These are phyloP conservation scores for Anguilla obscura DNA, from an alignment of 2,797 vertebrate genomes.

Conservation along the genomic window DNA sequence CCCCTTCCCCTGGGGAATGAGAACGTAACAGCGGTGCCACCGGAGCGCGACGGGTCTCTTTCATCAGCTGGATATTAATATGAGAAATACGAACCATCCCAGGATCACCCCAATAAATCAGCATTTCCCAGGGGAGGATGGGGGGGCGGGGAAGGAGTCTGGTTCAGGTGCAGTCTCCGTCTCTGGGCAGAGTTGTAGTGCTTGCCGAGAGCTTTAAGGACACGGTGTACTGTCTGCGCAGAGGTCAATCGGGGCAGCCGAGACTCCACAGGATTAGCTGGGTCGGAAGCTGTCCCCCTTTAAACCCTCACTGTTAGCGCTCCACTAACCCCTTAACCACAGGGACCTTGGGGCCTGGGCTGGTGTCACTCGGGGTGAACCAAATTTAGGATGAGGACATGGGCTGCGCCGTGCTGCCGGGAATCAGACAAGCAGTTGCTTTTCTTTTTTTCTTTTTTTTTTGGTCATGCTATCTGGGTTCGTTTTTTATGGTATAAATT, in stretches of 20 bases:
- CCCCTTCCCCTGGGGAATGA: not conserved
- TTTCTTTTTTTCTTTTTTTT: constrained; percentile 1
- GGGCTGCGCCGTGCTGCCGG: constrained; percentile 7
- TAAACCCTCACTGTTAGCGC: constrained; percentile 28
- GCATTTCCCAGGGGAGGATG: not conserved
- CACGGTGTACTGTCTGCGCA: not conserved
- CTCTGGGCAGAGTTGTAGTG: not conserved
- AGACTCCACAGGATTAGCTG: constrained; percentile 25
- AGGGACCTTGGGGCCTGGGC: not conserved
- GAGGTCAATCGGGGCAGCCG: constrained; percentile 19
- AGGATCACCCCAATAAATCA: not conserved
- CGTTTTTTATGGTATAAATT: constrained; percentile 12
- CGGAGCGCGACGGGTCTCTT: not conserved
- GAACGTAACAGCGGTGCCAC: not conserved
- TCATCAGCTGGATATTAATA: constrained; percentile 25
- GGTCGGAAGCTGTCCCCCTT: constrained; percentile 19
- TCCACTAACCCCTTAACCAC: constrained; percentile 32
- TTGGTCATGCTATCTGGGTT: constrained; percentile 17
- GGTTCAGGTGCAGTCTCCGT: not conserved
- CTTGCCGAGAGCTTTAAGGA: not conserved
- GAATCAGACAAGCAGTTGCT: constrained; percentile 11
- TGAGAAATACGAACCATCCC: constrained; percentile 5
- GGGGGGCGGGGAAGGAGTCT: not conserved
- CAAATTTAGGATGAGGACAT: not conserved
- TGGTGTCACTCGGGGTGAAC: constrained; percentile 28